These are phyloP conservation scores for Hylaeus volcanicus DNA, from an alignment of 1,140 invertebrate species.

Conservation along the genomic window DNA sequence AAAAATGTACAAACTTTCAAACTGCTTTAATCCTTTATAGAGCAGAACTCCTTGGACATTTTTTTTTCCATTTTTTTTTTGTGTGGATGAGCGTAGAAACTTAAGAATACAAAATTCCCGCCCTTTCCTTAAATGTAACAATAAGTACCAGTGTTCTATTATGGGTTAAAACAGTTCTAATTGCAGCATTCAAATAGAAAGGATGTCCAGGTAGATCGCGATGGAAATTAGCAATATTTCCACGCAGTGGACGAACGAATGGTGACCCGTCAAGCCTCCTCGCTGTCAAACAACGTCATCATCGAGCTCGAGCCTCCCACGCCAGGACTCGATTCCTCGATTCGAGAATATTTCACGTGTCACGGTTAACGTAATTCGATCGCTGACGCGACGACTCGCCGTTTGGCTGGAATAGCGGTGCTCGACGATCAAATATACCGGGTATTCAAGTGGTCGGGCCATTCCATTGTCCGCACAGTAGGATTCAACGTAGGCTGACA, in stretches of 20 bases:
- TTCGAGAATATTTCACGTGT: slow-evolving; percentile 39
- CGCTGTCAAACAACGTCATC: slow-evolving; percentile 22
- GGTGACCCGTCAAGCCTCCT: slow-evolving; percentile 8
- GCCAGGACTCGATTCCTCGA: background rate
- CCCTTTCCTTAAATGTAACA: too few relatives aligned
- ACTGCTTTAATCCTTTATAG: too few relatives aligned
- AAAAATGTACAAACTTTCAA: too few relatives aligned
- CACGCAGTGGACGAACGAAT: background rate
- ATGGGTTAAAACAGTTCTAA: too few relatives aligned
- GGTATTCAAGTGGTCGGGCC: slow-evolving; percentile 21
- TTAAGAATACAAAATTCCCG: too few relatives aligned
- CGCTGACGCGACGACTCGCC: slow-evolving; percentile 18
- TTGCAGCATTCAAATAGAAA: too few relatives aligned
- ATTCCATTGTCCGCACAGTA: slow-evolving; percentile 24
- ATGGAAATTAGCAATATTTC: background rate
- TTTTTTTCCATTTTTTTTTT: too few relatives aligned
- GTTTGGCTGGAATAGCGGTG: background rate
- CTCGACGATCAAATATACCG: slow-evolving; percentile 32
- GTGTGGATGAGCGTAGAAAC: too few relatives aligned
- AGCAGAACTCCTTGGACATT: too few relatives aligned
- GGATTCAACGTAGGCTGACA: slow-evolving; percentile 7
- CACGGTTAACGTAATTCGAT: slow-evolving; percentile 43
- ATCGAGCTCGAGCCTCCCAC: background rate
- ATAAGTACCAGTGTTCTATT: too few relatives aligned
- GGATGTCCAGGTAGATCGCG: too few relatives aligned